Evolutionary conservation across 2,888 invertebrate species (phyloP), one percentile per base, ranked within the genome.

Genomic region (Calameuta filiformis): DNA sequence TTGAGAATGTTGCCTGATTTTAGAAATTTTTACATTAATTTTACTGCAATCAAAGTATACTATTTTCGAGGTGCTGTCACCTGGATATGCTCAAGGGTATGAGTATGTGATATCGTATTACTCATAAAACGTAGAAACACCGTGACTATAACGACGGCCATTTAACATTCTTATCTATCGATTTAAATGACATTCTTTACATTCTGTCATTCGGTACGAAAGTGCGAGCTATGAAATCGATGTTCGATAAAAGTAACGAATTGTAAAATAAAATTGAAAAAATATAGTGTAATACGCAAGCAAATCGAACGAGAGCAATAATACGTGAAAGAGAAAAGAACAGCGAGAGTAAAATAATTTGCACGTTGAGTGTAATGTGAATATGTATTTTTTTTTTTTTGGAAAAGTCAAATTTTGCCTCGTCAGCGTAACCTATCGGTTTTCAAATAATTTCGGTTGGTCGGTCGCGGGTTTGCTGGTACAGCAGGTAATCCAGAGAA

Each of bases 131-230:
- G 82, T 82, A 73, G 78, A 84, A 85, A 85, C 76, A 68, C 84
- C 86, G 84, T 83, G 84, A 81, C 83, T 15, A 15, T 80, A 83
- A 23, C 23, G 9, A 56, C 81, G 81, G 83, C 80, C 84, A 79
- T 82, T 83, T 84, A 87, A 87, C 86, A 85, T 83, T 83, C 83
- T 87, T 83, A 87, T 87, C 86, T 84, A 81, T 86, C 88, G 82
- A 80, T 80, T 84, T 84, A 85, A 87, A 84, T 82, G 82, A 79
- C 83, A 85, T 82, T 86, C 85, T 86, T 85, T 83, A 83, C 84
- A 85, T 77, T 79, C 79, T n/a, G 35, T 23, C 68, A 69, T 74
- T 73, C 69, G 74, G 76, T 37, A 76, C 35, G 35, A 40, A 77
- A 40, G 71, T 56, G 74, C 68, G 76, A 73, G 75, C 81, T 76